Conservation (phyloP, 2,888 invertebrate species). For the Drosophila histrio region DNA sequence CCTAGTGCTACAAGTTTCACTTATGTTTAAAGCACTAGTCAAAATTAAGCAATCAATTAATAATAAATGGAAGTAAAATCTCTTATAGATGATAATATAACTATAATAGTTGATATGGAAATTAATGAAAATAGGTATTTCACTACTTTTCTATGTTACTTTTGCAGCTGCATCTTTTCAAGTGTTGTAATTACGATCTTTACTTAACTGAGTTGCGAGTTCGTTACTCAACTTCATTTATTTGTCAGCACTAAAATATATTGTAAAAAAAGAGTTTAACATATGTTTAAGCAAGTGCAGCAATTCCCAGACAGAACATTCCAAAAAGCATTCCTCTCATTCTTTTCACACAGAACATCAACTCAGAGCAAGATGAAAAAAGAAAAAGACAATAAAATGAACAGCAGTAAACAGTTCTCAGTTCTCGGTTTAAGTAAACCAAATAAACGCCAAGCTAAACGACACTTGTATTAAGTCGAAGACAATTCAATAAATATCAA, state of each 20-base stretch:
- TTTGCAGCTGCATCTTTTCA: too few relatives aligned
- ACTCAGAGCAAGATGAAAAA: neutral
- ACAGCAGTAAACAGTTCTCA: conserved; percentile 2
- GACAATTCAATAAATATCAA: conserved; percentile 74
- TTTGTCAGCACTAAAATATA: neutral
- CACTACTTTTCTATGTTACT: too few relatives aligned
- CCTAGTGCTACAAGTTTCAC: too few relatives aligned
- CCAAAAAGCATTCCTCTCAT: conserved; percentile 2
- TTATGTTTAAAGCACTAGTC: too few relatives aligned
- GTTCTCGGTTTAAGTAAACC: conserved; percentile 12
- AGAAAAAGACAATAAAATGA: neutral
- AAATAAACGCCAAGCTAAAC: conserved; percentile 45
- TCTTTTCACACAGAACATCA: conserved; percentile 9
- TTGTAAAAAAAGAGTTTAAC: neutral
- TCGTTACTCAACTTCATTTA: neutral
- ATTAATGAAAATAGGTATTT: too few relatives aligned
- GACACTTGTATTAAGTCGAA: conserved; percentile 41
- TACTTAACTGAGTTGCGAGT: neutral
- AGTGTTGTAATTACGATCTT: neutral
- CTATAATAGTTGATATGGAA: too few relatives aligned
- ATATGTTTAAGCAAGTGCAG: neutral
- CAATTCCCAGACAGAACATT: conserved; percentile 10
- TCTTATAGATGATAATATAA: too few relatives aligned
- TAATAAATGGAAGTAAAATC: too few relatives aligned
- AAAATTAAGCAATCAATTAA: too few relatives aligned